Conservation (phyloP, 2,888 invertebrate species). For the Cybosia mesomella region DNA sequence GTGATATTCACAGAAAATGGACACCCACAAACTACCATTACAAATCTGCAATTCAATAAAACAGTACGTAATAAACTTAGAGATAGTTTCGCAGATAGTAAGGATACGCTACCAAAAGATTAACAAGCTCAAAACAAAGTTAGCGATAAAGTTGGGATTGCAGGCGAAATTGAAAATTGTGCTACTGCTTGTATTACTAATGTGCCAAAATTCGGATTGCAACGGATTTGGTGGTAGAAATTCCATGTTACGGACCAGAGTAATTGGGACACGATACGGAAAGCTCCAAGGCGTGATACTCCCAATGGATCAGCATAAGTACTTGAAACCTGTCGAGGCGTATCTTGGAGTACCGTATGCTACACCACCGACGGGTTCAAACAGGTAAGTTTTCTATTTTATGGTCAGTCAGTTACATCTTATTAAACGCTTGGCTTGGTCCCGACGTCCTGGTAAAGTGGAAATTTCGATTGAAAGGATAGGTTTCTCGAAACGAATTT, state of each 20-base stretch:
- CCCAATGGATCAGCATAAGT: conserved; percentile 92
- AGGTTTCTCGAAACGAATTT: conserved; percentile 38
- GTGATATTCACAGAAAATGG: conserved; percentile 84
- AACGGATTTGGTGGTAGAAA: conserved; percentile 84
- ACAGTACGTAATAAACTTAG: conserved; percentile 68
- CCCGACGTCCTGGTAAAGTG: conserved; percentile 40
- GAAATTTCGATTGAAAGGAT: conserved; percentile 42
- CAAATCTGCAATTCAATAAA: conserved; percentile 84
- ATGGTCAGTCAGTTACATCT: conserved; percentile 46
- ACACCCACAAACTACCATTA: conserved; percentile 79
- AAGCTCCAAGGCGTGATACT: conserved; percentile 93
- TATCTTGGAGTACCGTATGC: conserved; percentile 96
- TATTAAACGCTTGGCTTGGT: conserved; percentile 48
- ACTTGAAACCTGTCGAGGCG: conserved; percentile 92
- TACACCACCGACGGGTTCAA: conserved; percentile 93
- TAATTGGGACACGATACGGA: conserved; percentile 94
- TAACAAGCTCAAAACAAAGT: conserved; percentile 49
- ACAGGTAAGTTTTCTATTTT: conserved; percentile 85
- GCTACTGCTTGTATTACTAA: conserved; percentile 69
- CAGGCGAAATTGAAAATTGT: conserved; percentile 68
- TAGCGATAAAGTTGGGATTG: conserved; percentile 56
- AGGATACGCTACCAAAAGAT: conserved; percentile 38
- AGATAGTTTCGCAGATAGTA: conserved; percentile 49
- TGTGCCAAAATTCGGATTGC: conserved; percentile 72
- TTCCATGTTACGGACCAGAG: conserved; percentile 91